These are phyloP conservation scores for Drosophila ananassae DNA, from an alignment of 1,140 invertebrate species.

Conservation along the genomic window DNA sequence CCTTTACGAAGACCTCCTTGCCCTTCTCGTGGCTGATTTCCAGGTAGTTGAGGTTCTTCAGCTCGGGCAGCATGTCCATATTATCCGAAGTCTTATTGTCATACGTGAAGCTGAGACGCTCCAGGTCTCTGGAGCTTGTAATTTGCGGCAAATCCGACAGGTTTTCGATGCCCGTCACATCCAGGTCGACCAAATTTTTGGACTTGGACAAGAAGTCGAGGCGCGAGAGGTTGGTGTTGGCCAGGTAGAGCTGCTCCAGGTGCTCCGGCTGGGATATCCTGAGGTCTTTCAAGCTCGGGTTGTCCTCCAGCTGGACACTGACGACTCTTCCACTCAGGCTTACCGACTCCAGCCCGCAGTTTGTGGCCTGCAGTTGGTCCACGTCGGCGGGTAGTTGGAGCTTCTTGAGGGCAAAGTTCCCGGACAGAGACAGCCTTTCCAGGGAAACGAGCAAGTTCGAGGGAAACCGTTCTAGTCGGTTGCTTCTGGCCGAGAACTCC, in stretches of 20 bases:
- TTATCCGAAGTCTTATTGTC: slow-evolving; percentile 28
- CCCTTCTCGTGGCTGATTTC: slow-evolving; percentile 40
- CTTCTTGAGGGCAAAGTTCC: slow-evolving; percentile 34
- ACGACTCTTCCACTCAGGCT: slow-evolving; percentile 15
- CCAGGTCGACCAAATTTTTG: slow-evolving; percentile 49
- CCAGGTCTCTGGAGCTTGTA: slow-evolving; percentile 27
- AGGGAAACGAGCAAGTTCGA: slow-evolving; percentile 20
- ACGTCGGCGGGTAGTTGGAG: slow-evolving; percentile 30
- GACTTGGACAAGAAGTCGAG: slow-evolving; percentile 54
- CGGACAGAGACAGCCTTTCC: slow-evolving; percentile 37
- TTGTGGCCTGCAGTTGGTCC: slow-evolving; percentile 32
- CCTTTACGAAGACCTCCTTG: slow-evolving; percentile 57
- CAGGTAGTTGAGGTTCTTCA: slow-evolving; percentile 46
- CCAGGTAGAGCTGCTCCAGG: slow-evolving; percentile 45
- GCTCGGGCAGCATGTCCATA: slow-evolving; percentile 34
- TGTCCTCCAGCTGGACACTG: slow-evolving; percentile 43
- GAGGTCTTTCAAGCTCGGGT: slow-evolving; percentile 32
- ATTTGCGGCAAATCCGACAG: slow-evolving; percentile 40
- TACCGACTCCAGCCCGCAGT: slow-evolving; percentile 31
- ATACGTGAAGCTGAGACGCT: slow-evolving; percentile 56
- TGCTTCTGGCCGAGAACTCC: slow-evolving; percentile 42
- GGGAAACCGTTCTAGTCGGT: slow-evolving; percentile 40
- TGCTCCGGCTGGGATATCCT: slow-evolving; percentile 33
- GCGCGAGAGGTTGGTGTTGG: slow-evolving; percentile 38
- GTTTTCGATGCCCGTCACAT: slow-evolving; percentile 48